Evolutionary conservation across 1,140 invertebrate genomes (phyloP).

Genomic region (Trigoniulus corallinus): DNA sequence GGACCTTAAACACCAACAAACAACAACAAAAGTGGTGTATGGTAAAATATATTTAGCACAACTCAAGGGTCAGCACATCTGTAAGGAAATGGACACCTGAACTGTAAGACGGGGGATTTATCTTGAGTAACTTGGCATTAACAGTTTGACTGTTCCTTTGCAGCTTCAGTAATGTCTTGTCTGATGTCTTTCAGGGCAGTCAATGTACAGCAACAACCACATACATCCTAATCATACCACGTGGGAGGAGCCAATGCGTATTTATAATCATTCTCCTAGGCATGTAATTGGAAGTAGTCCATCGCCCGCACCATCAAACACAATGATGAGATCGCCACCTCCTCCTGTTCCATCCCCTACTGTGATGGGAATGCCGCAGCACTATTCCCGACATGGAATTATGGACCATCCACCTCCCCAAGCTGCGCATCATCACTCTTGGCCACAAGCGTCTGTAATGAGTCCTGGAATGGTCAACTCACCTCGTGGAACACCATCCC

Average conservation of each 20-base stretch:
- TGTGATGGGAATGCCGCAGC: constrained; percentile 8
- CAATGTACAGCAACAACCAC: neutral
- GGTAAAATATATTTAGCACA: no score
- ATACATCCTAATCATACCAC: neutral
- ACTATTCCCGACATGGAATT: constrained; percentile 11
- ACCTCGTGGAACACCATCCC: constrained; percentile 16
- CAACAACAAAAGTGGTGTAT: no score
- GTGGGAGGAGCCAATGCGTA: neutral
- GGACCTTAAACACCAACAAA: no score
- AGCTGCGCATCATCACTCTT: neutral
- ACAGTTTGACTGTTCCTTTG: neutral
- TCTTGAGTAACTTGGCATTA: no score
- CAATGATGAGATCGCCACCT: constrained; percentile 10
- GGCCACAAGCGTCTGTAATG: constrained; percentile 13
- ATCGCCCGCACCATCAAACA: constrained; percentile 4
- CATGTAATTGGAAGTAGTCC: constrained; percentile 4
- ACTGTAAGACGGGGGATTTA: no score
- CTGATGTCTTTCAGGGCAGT: neutral
- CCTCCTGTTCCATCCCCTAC: constrained; percentile 8
- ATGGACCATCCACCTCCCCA: constrained; percentile 1
- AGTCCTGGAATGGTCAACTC: constrained; percentile 15
- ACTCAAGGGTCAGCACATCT: no score
- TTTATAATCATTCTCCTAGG: constrained; percentile 5
- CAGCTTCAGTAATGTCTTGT: neutral
- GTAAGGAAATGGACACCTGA: neutral